These are phyloP conservation scores for Epicampocera succincta DNA, from an alignment of 2,888 invertebrate species.

Conservation along the genomic window DNA sequence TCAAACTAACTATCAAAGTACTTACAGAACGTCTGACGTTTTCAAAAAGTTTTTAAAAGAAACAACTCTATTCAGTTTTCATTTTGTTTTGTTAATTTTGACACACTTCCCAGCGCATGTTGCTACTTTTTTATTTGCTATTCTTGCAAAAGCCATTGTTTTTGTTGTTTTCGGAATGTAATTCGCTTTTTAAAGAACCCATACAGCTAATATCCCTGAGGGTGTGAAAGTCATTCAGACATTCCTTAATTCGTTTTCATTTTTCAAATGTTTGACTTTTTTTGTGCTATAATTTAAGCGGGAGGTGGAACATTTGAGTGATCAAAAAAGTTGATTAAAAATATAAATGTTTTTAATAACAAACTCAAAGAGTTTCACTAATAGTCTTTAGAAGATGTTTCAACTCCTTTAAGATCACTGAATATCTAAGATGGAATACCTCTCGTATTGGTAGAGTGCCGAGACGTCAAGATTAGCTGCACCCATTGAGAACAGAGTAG, in stretches of 20 bases:
- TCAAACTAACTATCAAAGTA: slow-evolving; percentile 54
- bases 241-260: slow-evolving; percentile 46
- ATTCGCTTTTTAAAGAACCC: slow-evolving; percentile 62
- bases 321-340: no score
- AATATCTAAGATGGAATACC: no score
- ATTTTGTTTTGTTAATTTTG: slow-evolving; percentile 64
- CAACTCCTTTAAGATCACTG: no score
- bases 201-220: slow-evolving; percentile 78
- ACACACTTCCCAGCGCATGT: slow-evolving; percentile 71
- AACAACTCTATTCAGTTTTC: slow-evolving; percentile 38
- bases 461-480: no score
- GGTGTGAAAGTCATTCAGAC: slow-evolving; percentile 78
- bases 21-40: slow-evolving; percentile 11
- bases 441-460: no score
- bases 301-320: not conserved
- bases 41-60: not conserved
- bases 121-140: slow-evolving; percentile 55
- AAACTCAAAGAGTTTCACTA: no score
- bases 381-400: no score
- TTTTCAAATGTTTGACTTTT: slow-evolving; percentile 34
- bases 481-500: no score
- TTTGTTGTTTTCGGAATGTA: slow-evolving; percentile 18
- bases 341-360: no score
- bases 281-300: slow-evolving; percentile 19
- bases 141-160: slow-evolving; percentile 43